Evolutionary conservation across 2,797 vertebrate genomes (phyloP), one percentile per base, ranked within the genome.

Genomic region (Leuciscus waleckii): DNA sequence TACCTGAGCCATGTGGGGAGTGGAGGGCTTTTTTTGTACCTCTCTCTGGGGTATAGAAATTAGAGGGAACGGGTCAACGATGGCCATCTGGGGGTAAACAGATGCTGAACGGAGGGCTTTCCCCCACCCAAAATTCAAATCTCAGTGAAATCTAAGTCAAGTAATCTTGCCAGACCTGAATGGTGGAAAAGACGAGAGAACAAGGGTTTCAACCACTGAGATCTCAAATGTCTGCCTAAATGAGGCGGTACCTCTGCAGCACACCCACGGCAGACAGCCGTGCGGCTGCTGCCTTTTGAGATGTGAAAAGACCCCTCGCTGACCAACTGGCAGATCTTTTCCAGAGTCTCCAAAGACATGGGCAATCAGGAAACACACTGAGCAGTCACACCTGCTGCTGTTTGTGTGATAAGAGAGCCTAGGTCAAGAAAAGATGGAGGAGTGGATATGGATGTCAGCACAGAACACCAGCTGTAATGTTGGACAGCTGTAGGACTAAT

Each of bases 141-240:
- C 90, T 87, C 82, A 76, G 89, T 92, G 93, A 94, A 94, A 95
- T 92, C 85, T 37, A 90, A 93, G 92, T 92, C 93, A 85, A 81
- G 83, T 93, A 92, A 94, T 94, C 92, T 88, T 77, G 76, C 80
- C 29, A 19, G 68, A 78, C 77, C 82, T 89, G 88, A 93, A 89
- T 93, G 92, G 92, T 26, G 90, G 88, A 91, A 89, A 90, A 35
- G 11, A 70, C 21, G 21, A 76, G 21, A 69, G 74, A 87, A 93
- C 91, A 92, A 93, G 85, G 69, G 63, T 76, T 82, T 87, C 11
- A 67, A 87, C 79, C 85, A 73, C 54, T 78, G 41, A 68, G 75
- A 82, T 86, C 88, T 90, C 88, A 56, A 87, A 80, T 89, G 68
- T 86, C 87, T 37, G 26, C 41, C 83, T 83, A 79, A 87, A 81